Base-by-base conservation (phyloP, 2,888 invertebrate genomes). In the Aphodius granarius region DNA sequence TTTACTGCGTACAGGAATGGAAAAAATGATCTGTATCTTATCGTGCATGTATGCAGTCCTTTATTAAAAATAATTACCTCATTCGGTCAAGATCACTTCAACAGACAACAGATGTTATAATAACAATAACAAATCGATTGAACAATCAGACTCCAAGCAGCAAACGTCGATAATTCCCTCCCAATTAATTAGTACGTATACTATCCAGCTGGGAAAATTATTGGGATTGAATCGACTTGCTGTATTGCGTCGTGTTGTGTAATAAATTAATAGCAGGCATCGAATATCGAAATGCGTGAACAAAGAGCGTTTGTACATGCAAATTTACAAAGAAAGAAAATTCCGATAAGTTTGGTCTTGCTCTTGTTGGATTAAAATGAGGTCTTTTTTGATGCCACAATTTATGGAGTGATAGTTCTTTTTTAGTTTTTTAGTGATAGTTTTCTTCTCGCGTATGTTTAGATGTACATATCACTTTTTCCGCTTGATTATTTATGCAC, bases 401-500 rank as follows among this genome's bases (percentile, higher is more conserved):
- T n/a, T n/a, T n/a, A n/a, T n/a, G n/a, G n/a, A n/a, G n/a, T n/a
- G n/a, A n/a, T n/a, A n/a, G n/a, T n/a, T n/a, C n/a, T n/a, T n/a
- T n/a, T n/a, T n/a, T n/a, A n/a, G n/a, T n/a, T n/a, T n/a, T n/a
- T n/a, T n/a, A 43, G 13, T 43, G 43, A 13, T 3, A 43, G 9
- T 43, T 43, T 43, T 43, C 23, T 23, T 43, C 13, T 1, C 13
- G 43, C 20, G 21, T 22, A 68, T n/a, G 68, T 68, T 68, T 2
- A 19, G 68, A 21, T n/a, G 68, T 20, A 68, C 65, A n/a, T n/a
- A n/a, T 6, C 43, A n/a, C 68, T n/a, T 68, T 68, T 68, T 68
- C 68, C 68, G 68, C 68, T 22, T 68, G 21, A 20, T 66, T 21
- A 68, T 68, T 68, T 68, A 68, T 68, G 68, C 68, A 21, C 68